These are phyloP conservation scores for Drosophila engyochracea DNA, from an alignment of 2,888 invertebrate genomes.

Conservation along the genomic window DNA sequence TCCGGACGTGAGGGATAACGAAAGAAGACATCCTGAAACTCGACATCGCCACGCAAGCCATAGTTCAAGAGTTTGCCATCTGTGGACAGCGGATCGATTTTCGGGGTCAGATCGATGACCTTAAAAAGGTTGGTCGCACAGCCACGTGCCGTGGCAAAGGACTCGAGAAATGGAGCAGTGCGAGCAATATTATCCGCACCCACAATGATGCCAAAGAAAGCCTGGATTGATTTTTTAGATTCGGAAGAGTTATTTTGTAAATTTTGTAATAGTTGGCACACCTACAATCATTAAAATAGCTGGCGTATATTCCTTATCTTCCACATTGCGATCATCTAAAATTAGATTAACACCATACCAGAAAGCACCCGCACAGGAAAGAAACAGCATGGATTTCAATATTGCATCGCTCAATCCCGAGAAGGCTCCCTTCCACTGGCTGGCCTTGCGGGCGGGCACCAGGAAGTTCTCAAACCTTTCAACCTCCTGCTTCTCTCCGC, in stretches of 20 bases:
- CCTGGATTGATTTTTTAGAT: slow-evolving; percentile 48
- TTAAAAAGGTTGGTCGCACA: slow-evolving; percentile 91
- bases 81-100: slow-evolving; percentile 90
- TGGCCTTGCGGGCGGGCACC: slow-evolving; percentile 88
- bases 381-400: slow-evolving; percentile 91
- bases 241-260: background rate
- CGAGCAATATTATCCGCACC: slow-evolving; percentile 92
- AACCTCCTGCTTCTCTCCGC: slow-evolving; percentile 91
- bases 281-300: slow-evolving; percentile 91
- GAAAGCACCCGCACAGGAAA: slow-evolving; percentile 91
- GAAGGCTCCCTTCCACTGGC: slow-evolving; percentile 88
- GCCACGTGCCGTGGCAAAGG: slow-evolving; percentile 90
- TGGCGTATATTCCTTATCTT: slow-evolving; percentile 89
- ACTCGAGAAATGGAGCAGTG: slow-evolving; percentile 91
- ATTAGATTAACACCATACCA: slow-evolving; percentile 93
- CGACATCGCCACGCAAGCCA: slow-evolving; percentile 88
- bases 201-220: slow-evolving; percentile 91
- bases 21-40: slow-evolving; percentile 90
- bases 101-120: slow-evolving; percentile 91
- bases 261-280: slow-evolving; percentile 22
- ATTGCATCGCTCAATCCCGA: slow-evolving; percentile 90
- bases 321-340: slow-evolving; percentile 88
- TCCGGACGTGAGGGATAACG: slow-evolving; percentile 92
- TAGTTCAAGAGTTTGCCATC: slow-evolving; percentile 88
- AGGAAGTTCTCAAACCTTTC: slow-evolving; percentile 87